phyloP scores from a whole-genome alignment of 2,113 vertebrate species.

The Embiotoca jacksoni region DNA sequence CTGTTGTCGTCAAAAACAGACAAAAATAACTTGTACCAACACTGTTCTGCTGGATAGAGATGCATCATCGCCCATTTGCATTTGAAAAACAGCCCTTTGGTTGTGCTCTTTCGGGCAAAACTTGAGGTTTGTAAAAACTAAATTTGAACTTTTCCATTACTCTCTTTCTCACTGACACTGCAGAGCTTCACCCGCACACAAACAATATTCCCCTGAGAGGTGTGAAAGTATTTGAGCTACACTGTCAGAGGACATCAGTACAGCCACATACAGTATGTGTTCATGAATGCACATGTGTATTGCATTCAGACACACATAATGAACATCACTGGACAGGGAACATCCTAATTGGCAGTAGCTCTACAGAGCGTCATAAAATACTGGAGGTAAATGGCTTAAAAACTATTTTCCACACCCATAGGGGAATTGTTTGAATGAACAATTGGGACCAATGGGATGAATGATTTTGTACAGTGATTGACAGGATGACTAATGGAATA shows the following conservation, averaged over 20 bases:
- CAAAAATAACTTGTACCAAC: conserved; percentile 2
- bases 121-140: conserved; percentile 1
- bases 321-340: background rate
- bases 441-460: background rate
- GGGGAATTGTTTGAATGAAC: conserved; percentile 30
- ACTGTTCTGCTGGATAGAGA: conserved; percentile 13
- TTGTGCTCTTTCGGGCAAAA: conserved; percentile 30
- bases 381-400: conserved; percentile 23
- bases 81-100: conserved; percentile 25
- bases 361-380: conserved; percentile 15
- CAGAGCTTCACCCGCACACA: background rate
- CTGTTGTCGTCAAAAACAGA: conserved; percentile 5
- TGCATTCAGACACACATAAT: conserved; percentile 8
- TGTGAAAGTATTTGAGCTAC: conserved; percentile 38
- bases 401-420: background rate
- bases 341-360: conserved; percentile 15
- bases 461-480: conserved; percentile 9
- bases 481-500: conserved; percentile 31
- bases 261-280: background rate
- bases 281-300: background rate
- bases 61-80: conserved; percentile 14
- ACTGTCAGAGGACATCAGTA: conserved; percentile 33
- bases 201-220: conserved; percentile 34
- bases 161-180: conserved; percentile 22
- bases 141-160: conserved; percentile 18